Evolutionary conservation across 2,888 invertebrate genomes (phyloP), one percentile per base, ranked within the genome.

Genomic region (Sipha maydis): DNA sequence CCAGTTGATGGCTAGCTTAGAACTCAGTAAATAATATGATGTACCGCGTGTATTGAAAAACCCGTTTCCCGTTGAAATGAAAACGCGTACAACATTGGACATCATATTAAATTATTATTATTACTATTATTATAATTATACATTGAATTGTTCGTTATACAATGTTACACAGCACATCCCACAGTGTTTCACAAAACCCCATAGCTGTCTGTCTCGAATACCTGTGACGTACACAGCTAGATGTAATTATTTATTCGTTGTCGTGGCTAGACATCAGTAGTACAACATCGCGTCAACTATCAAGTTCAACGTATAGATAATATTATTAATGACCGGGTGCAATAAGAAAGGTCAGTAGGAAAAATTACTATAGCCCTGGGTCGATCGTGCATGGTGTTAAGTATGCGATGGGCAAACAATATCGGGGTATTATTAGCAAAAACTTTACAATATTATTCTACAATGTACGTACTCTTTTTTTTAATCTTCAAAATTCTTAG

Each of bases 1-100:
- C 82, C 82, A 82, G 82, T 82, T 82, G 82, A 82, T 71, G 31
- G 82, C n/a, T 48, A 71, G 82, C 69, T 69, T 69, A 69, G 28
- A 71, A 69, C 19, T 21, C 34, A 41, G 14, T 28, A 28, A 41
- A 41, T 41, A 41, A 41, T 73, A 28, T 31, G 21, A 25, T 19
- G n/a, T n/a, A 34, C 28, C 41, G 14, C 48, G 48, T 48, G 48
- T 71, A 82, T 71, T 31, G 82, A 82, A 82, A 69, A 82, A 69
- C 82, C 61, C 82, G 31, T 69, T 21, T 48, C 1, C 41, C 67
- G 28, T 69, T 69, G 28, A 82, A 67, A 82, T 82, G 41, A 67
- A 80, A 80, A 80, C 31, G 71, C 71, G 71, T 14, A 4, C 14
- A 71, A 71, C 71, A 71, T 71, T 71, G 17, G 14, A 7, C 28